A percentile compares a stretch with the other conserved stretches of the same genome.
Conservation (phyloP, 2,888 invertebrate genomes). For the Leptopilina myrica region DNA sequence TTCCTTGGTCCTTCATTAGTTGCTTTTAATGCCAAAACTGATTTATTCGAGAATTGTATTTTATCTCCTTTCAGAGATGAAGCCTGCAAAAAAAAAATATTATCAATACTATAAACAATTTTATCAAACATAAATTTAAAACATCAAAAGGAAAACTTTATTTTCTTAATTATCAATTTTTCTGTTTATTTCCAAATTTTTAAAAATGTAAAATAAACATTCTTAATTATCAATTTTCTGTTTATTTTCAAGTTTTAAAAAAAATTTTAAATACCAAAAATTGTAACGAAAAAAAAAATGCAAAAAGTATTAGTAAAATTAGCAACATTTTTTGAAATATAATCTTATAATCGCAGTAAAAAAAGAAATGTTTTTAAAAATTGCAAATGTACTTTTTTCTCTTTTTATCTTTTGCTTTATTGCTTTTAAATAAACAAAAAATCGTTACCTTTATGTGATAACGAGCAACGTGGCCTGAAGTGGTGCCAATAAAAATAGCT, state of each 20-base stretch:
- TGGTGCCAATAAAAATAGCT: slow-evolving; percentile 84
- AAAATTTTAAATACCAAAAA: no score
- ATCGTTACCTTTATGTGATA: slow-evolving; percentile 82
- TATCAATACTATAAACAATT: not conserved
- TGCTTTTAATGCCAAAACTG: slow-evolving; percentile 84
- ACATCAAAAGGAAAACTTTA: no score
- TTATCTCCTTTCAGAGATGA: slow-evolving; percentile 66
- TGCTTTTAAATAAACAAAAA: not conserved
- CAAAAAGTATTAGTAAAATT: not conserved
- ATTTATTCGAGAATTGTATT: slow-evolving; percentile 81
- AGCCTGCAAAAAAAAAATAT: slow-evolving; percentile 59
- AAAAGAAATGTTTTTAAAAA: not conserved
- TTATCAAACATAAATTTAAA: no score
- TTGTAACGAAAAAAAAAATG: no score
- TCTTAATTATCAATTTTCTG: no score
- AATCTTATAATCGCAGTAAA: no score
- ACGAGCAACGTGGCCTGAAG: slow-evolving; percentile 84
- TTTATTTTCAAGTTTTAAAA: no score
- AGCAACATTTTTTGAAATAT: not conserved
- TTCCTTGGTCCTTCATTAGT: slow-evolving; percentile 85
- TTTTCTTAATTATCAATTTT: no score
- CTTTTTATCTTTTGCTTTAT: not conserved
- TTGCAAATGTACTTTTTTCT: no score
- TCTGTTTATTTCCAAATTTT: no score
- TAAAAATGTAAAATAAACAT: no score